Conservation (phyloP, 1,140 invertebrate species). For the Drosophila ironensis region DNA sequence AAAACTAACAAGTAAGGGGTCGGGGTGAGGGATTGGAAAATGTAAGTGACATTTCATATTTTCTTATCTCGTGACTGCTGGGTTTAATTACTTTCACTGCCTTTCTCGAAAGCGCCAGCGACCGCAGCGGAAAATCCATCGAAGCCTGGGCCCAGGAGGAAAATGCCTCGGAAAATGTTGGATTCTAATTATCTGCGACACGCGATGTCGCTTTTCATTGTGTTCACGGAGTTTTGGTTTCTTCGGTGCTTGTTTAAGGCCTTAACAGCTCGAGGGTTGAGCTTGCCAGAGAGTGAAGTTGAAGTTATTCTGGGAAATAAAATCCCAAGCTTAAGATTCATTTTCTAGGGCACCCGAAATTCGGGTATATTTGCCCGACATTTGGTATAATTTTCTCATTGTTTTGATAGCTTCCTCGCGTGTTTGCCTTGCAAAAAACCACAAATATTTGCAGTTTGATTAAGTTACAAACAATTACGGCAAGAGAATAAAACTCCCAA, state of each 20-base stretch:
- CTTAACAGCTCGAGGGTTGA: not conserved
- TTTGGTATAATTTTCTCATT: not conserved
- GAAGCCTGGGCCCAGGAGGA: conserved; percentile 11
- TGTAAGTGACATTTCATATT: conserved; percentile 49
- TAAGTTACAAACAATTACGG: conserved; percentile 25
- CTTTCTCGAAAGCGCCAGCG: conserved; percentile 47
- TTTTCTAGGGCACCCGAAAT: not conserved
- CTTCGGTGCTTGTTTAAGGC: conserved; percentile 27
- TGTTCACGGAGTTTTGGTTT: conserved; percentile 19
- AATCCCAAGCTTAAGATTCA: not conserved
- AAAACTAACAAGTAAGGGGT: no score
- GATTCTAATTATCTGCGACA: conserved; percentile 68
- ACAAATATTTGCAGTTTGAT: conserved; percentile 51
- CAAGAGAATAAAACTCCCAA: conserved; percentile 1
- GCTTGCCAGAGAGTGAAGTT: not conserved
- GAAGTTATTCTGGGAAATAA: not conserved
- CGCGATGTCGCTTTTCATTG: conserved; percentile 66
- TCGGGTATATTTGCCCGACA: not conserved
- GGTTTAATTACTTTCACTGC: conserved; percentile 73
- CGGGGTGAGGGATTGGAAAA: conserved; percentile 18
- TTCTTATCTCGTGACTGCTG: conserved; percentile 60
- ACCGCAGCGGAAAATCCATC: conserved; percentile 31
- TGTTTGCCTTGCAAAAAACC: conserved; percentile 42
- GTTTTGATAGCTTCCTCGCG: conserved; percentile 29
- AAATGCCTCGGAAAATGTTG: conserved; percentile 50